These are phyloP conservation scores for Garrulus glandarius DNA, from an alignment of 2,797 vertebrate species.

Conservation along the genomic window DNA sequence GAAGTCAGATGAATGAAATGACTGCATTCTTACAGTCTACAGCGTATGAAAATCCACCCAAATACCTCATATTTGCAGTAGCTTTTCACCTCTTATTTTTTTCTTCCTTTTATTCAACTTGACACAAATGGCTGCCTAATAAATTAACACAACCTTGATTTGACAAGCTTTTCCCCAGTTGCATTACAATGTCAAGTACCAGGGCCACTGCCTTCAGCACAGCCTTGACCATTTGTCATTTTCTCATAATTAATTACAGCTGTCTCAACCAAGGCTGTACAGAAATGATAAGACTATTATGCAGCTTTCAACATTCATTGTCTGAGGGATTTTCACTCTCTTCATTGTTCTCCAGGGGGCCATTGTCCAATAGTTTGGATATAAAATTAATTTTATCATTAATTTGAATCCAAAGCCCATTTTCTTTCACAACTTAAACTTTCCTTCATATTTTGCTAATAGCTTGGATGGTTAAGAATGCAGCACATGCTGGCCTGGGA, in stretches of 20 bases:
- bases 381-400: not conserved
- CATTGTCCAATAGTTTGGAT: not conserved
- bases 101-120: not conserved
- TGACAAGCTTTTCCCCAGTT: constrained; percentile 43
- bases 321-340: not conserved
- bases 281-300: constrained; percentile 38
- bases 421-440: not conserved
- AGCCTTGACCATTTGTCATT: constrained; percentile 56
- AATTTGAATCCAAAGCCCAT: not conserved
- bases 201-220: constrained; percentile 15
- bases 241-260: constrained; percentile 62
- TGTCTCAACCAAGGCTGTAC: constrained; percentile 23
- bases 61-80: not conserved
- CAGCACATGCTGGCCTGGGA: not conserved
- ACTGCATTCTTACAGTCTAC: not conserved
- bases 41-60: not conserved
- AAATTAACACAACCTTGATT: constrained; percentile 48
- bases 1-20: not conserved
- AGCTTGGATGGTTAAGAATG: not conserved
- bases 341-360: not conserved
- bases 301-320: not conserved
- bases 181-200: constrained; percentile 30
- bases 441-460: not conserved
- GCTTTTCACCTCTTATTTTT: not conserved
- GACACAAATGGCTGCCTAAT: not conserved